Conservation (phyloP, 2,888 invertebrate genomes). For the Ornithoptera alexandrae region DNA sequence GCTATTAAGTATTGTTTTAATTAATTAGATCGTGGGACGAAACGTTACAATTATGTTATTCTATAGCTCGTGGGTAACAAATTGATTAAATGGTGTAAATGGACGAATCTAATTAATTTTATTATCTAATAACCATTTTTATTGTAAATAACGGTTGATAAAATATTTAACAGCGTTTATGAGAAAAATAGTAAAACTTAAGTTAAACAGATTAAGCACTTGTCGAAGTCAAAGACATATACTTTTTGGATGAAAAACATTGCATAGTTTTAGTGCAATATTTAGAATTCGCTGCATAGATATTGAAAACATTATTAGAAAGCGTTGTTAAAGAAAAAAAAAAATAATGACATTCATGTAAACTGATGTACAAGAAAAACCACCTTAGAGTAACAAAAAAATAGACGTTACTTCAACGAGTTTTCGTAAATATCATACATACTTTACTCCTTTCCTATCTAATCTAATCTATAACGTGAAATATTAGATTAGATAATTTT, state of each 20-base stretch:
- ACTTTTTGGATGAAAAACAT: neutral
- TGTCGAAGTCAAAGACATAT: neutral
- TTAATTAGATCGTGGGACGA: slow-evolving; percentile 24
- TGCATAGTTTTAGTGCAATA: no score
- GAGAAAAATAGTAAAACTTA: neutral
- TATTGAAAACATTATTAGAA: no score
- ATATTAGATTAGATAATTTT: no score
- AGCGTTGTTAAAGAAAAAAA: no score
- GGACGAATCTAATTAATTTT: neutral
- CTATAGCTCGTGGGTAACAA: slow-evolving; percentile 3
- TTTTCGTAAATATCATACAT: no score
- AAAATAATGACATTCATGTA: no score
- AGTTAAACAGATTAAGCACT: neutral
- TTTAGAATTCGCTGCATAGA: no score
- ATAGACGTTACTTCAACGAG: no score
- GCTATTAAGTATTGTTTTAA: slow-evolving; percentile 15
- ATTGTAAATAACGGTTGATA: neutral
- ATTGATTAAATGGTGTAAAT: slow-evolving; percentile 21
- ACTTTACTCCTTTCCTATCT: no score
- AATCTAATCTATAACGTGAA: no score
- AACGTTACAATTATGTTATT: slow-evolving; percentile 19
- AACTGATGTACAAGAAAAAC: no score
- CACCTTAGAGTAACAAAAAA: no score
- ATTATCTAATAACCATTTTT: neutral
- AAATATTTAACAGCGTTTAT: neutral